Evolutionary conservation across 35 echinoderm and acorn worm genomes (phyloP), one percentile per base, ranked within the genome.

Genomic region (Stichopus chloronotus): DNA sequence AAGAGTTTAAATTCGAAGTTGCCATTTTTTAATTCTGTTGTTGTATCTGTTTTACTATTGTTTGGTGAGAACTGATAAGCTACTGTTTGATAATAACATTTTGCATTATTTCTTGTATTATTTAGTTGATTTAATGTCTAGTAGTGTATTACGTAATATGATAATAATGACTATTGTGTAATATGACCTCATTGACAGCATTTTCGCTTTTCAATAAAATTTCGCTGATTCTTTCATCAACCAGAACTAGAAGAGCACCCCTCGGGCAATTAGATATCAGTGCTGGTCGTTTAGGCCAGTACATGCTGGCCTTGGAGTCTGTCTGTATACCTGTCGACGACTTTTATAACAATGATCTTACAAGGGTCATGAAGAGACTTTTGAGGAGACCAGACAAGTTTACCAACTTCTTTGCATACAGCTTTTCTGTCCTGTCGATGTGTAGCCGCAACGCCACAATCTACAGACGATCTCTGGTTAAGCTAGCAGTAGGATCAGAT

Each of bases 261-360:
- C 7, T 74, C 7, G 69, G 69, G 19, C 12, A 74, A 74, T 20
- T 85, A 23, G 82, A 21, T n/a, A n/a, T 85, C 55, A 58, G 56
- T 21, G 87, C 57, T 19, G 87, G 87, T 16, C 87, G 87, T 71
- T 54, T 91, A 2, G 90, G 52, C 43, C 90, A 91, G 63, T 91
- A 78, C 72, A 56, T 78, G 7, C 55, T 91, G 25, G 90, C 90
- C 10, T 12, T 91, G 19, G 3, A 79, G 53, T 76, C 71, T 13
- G 52, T 72, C 5, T 91, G 90, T 56, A 77, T 77, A 14, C 10
- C 69, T 3, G 76, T 56, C 20, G 52, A 77, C 14, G 69, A 77
- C 53, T 91, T 91, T 11, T 91, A 91, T 58, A 72, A 55, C 4
- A 58, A 78, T 19, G 25, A 79, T 65, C 72, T 91, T 12, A 9